Conservation (phyloP, 2,888 invertebrate genomes). For the Callinectes sapidus region DNA sequence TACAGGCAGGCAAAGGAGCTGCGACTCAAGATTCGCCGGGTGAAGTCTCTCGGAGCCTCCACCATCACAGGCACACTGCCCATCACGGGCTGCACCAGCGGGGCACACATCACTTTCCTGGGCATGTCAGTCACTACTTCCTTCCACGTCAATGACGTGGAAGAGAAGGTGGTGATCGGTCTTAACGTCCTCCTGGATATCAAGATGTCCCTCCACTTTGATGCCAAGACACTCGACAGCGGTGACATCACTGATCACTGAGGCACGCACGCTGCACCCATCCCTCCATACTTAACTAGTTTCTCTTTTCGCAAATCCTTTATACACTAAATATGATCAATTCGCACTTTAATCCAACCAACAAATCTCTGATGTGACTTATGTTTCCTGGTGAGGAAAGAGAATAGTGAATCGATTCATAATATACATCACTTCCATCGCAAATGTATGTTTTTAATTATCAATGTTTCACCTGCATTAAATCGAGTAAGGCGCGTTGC, state of each 20-base stretch:
- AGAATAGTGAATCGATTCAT: too few relatives aligned
- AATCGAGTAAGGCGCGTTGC: too few relatives aligned
- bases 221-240: neutral
- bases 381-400: too few relatives aligned
- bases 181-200: neutral
- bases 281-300: too few relatives aligned
- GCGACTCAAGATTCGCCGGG: neutral
- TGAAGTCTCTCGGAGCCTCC: neutral
- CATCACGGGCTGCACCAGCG: neutral
- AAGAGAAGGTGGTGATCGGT: neutral
- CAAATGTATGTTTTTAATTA: too few relatives aligned
- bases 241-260: neutral
- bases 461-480: too few relatives aligned
- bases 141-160: slow-evolving; percentile 24
- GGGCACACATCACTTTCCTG: neutral
- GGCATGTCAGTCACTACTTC: neutral
- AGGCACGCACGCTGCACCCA: neutral
- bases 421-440: too few relatives aligned
- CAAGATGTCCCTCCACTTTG: neutral
- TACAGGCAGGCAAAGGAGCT: neutral
- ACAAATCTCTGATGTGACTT: too few relatives aligned
- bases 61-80: slow-evolving; percentile 22
- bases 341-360: too few relatives aligned
- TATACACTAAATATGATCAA: neutral
- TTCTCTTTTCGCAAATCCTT: too few relatives aligned